phyloP scores from a whole-genome alignment of 2,113 vertebrate species.

The Periophthalmodon schlosseri region DNA sequence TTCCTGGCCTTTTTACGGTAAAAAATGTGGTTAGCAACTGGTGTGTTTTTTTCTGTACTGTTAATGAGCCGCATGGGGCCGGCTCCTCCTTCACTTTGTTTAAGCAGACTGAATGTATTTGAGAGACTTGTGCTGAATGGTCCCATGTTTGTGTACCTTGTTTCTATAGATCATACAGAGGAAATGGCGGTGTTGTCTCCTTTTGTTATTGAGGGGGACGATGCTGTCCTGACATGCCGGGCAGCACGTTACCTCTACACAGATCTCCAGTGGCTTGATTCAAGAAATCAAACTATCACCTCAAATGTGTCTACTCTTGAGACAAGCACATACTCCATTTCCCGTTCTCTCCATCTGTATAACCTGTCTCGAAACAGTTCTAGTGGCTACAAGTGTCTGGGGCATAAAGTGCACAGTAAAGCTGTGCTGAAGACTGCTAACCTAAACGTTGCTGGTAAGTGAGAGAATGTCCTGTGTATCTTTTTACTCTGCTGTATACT shows the following conservation, averaged over 20 bases:
- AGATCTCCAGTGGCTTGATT: constrained; percentile 78
- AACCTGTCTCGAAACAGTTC: constrained; percentile 77
- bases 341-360: constrained; percentile 70
- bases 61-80: constrained; percentile 11
- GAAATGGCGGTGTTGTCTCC: constrained; percentile 69
- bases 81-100: background rate
- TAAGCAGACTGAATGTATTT: background rate
- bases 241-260: constrained; percentile 84
- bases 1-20: constrained; percentile 57
- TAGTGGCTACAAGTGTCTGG: constrained; percentile 78
- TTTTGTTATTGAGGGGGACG: constrained; percentile 72
- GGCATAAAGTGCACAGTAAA: constrained; percentile 66
- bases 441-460: constrained; percentile 78
- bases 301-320: constrained; percentile 23
- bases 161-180: constrained; percentile 71
- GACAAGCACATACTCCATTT: constrained; percentile 75
- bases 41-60: background rate
- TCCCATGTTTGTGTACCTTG: constrained; percentile 15
- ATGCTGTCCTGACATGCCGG: constrained; percentile 78
- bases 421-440: constrained; percentile 60
- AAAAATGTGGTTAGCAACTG: constrained; percentile 34
- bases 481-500: background rate
- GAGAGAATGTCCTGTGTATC: background rate
- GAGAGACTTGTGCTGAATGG: background rate
- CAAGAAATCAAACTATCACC: constrained; percentile 59